Evolutionary conservation across 2,113 vertebrate species (phyloP).

Genomic region (Litocranius walleri): DNA sequence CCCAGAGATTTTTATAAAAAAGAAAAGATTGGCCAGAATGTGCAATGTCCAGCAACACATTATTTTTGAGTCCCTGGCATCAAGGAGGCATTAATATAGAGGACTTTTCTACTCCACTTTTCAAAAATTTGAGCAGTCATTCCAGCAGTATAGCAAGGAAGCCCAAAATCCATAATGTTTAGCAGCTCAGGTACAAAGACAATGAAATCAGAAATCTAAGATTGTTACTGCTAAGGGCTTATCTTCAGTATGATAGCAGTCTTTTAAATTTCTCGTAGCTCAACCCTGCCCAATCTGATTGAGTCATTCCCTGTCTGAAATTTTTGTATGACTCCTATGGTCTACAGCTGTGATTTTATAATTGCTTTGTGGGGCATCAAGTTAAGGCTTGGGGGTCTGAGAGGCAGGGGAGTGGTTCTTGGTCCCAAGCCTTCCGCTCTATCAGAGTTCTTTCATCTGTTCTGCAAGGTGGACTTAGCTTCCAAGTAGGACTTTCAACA

Average conservation of each 20-base stretch:
- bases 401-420: fast-evolving
- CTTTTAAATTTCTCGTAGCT: too few species aligned
- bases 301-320: background rate
- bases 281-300: background rate
- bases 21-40: background rate
- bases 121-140: slow-evolving; percentile 35
- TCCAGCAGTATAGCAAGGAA: background rate
- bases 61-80: background rate
- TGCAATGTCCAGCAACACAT: background rate
- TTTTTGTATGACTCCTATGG: background rate
- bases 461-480: background rate
- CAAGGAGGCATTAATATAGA: background rate
- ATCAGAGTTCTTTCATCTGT: background rate
- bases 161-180: slow-evolving; percentile 19
- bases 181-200: slow-evolving; percentile 16
- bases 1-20: background rate
- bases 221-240: background rate
- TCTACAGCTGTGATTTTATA: background rate
- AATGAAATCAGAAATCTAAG: slow-evolving; percentile 32
- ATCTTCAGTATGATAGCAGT: background rate
- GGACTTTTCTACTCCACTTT: slow-evolving; percentile 25
- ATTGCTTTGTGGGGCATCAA: background rate
- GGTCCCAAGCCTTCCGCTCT: background rate
- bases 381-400: background rate
- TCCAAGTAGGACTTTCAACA: slow-evolving; percentile 10